phyloP scores from a whole-genome alignment of 37 sponge, comb jelly and placozoan species.

The Chondrilla cf. caribensis region DNA sequence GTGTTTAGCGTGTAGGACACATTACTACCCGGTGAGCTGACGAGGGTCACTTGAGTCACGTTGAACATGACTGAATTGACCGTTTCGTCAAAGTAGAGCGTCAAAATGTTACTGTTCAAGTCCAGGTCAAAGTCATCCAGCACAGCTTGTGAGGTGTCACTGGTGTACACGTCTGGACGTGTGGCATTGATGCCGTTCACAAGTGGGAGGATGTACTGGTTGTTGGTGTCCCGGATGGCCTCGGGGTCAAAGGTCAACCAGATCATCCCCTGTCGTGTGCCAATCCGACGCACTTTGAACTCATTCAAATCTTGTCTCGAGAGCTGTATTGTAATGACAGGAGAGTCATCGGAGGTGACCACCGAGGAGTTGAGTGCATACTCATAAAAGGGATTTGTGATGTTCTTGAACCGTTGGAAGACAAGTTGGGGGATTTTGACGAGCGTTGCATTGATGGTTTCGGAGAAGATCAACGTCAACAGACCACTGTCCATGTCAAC shows the following conservation, averaged over 20 bases:
- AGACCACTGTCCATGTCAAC: constrained; percentile 75
- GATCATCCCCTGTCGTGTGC: constrained; percentile 31
- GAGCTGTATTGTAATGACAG: constrained; percentile 39
- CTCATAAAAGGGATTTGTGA: constrained; percentile 26
- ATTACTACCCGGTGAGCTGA: constrained; percentile 8
- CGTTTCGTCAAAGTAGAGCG: constrained; percentile 74
- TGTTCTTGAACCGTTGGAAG: constrained; percentile 61
- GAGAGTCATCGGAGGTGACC: constrained; percentile 51
- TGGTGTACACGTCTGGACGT: constrained; percentile 26
- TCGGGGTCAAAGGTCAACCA: constrained; percentile 41
- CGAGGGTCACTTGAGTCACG: constrained; percentile 58
- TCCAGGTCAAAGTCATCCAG: constrained; percentile 72
- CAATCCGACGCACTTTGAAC: constrained; percentile 68
- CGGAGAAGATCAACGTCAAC: constrained; percentile 71
- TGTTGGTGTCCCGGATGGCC: constrained; percentile 51
- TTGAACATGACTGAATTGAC: constrained; percentile 52
- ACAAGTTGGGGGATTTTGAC: constrained; percentile 37
- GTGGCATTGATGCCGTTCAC: constrained; percentile 48
- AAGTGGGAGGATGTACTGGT: constrained; percentile 47
- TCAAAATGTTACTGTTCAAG: constrained; percentile 56
- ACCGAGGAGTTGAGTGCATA: constrained; percentile 37
- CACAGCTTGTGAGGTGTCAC: constrained; percentile 57
- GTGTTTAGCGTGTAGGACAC: constrained; percentile 43
- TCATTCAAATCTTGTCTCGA: constrained; percentile 70
- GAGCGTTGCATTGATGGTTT: constrained; percentile 74